These are phyloP conservation scores for Charadrius vociferus DNA, from an alignment of 2,113 vertebrate species.

Conservation along the genomic window DNA sequence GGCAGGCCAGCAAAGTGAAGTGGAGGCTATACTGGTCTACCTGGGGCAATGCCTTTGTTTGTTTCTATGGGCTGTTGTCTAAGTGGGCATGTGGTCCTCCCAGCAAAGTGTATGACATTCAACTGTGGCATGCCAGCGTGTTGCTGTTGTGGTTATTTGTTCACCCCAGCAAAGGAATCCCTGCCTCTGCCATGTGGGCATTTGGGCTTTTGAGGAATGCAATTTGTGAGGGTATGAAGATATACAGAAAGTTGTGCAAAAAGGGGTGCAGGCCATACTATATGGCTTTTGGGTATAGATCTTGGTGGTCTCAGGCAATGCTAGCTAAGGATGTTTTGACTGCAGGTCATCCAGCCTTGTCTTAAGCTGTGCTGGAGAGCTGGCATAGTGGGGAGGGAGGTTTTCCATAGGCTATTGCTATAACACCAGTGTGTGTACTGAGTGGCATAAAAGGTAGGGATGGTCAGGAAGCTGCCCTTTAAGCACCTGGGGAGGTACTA, in stretches of 20 bases:
- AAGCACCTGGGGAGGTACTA: not conserved
- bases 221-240: not conserved
- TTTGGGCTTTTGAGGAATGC: not conserved
- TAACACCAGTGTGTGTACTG: not conserved
- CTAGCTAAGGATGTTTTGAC: not conserved
- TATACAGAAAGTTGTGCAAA: not conserved
- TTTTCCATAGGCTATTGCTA: not conserved
- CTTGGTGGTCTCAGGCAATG: not conserved
- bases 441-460: not conserved
- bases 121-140: fast-evolving
- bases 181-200: not conserved
- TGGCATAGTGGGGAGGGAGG: not conserved
- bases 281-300: not conserved
- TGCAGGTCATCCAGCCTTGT: not conserved
- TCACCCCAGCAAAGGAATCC: not conserved
- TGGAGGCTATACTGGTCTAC: not conserved
- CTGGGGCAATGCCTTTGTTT: not conserved
- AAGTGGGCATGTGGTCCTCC: not conserved
- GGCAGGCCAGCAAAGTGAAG: not conserved
- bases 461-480: not conserved
- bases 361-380: not conserved
- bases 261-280: not conserved
- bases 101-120: not conserved
- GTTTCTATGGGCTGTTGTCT: not conserved
- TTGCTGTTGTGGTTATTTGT: not conserved